These are phyloP conservation scores for Gnathonemus echidnorhynchus DNA, from an alignment of 2,113 vertebrate species.

Conservation along the genomic window DNA sequence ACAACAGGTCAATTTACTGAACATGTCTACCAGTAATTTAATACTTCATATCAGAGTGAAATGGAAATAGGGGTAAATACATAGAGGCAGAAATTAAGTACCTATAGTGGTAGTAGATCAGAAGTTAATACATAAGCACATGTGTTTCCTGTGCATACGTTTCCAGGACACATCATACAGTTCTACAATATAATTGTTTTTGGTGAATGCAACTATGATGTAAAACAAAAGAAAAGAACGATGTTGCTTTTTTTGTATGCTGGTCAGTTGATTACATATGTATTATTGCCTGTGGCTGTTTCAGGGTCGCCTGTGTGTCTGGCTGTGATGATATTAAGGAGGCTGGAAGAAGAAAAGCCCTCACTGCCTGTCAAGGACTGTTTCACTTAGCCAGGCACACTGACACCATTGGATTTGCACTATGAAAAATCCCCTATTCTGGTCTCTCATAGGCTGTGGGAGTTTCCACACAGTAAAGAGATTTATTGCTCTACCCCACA, in stretches of 20 bases:
- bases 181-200: background rate
- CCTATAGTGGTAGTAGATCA: background rate
- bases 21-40: background rate
- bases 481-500: background rate
- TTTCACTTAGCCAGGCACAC: conserved; percentile 10
- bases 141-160: background rate
- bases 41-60: background rate
- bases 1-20: background rate
- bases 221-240: background rate
- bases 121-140: background rate
- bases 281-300: background rate
- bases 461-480: background rate
- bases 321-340: background rate
- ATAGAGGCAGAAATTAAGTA: background rate
- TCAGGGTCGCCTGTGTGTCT: background rate
- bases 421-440: background rate
- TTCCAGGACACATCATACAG: background rate
- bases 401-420: background rate
- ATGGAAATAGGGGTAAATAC: background rate
- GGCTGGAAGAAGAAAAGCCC: background rate
- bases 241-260: background rate
- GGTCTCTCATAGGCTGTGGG: background rate
- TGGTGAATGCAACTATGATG: background rate
- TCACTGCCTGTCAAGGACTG: background rate
- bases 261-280: conserved; percentile 7